Percentiles rank a stretch among this genome's conserved stretches.
Evolutionary conservation across 1,140 invertebrate species (phyloP).

Genomic region (Lordiphosa collinella): DNA sequence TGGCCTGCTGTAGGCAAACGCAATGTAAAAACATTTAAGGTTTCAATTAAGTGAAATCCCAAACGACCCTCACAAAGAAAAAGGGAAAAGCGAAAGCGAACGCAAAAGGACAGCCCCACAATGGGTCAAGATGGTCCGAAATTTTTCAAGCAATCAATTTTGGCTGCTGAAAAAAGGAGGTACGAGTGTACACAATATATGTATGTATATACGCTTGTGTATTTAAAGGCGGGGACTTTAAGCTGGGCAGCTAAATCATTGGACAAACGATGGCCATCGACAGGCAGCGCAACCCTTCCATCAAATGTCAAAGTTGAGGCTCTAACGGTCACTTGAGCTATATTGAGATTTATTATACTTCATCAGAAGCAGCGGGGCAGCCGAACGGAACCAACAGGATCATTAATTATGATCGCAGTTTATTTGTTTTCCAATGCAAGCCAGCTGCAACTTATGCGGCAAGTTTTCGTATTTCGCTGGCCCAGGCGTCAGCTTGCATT

Average conservation of each 20-base stretch:
- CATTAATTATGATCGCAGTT: slow-evolving; percentile 70
- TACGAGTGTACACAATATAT: slow-evolving; percentile 17
- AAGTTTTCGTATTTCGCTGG: slow-evolving; percentile 28
- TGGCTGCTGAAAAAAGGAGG: slow-evolving; percentile 9
- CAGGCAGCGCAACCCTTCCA: slow-evolving; percentile 49
- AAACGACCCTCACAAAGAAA: slow-evolving; percentile 45
- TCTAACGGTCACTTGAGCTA: slow-evolving; percentile 67
- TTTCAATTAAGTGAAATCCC: slow-evolving; percentile 73
- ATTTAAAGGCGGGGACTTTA: slow-evolving; percentile 11
- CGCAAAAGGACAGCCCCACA: slow-evolving; percentile 18
- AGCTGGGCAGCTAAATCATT: slow-evolving; percentile 1
- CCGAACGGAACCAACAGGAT: slow-evolving; percentile 15
- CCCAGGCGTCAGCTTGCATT: slow-evolving; percentile 41
- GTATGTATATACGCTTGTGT: slow-evolving; percentile 13
- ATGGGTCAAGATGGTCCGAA: slow-evolving; percentile 38
- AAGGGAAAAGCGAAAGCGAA: slow-evolving; percentile 16
- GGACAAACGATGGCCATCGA: slow-evolving; percentile 62
- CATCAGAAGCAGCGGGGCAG: neutral
- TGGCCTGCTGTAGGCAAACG: slow-evolving; percentile 30
- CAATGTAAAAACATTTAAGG: slow-evolving; percentile 75
- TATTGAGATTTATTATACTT: slow-evolving; percentile 70
- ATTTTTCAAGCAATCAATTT: slow-evolving; percentile 72
- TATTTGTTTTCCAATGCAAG: slow-evolving; percentile 46
- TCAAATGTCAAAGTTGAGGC: slow-evolving; percentile 70
- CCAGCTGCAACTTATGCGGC: slow-evolving; percentile 44